These are phyloP conservation scores for Belonocnema kinseyi DNA, from an alignment of 1,140 invertebrate genomes.

Conservation along the genomic window DNA sequence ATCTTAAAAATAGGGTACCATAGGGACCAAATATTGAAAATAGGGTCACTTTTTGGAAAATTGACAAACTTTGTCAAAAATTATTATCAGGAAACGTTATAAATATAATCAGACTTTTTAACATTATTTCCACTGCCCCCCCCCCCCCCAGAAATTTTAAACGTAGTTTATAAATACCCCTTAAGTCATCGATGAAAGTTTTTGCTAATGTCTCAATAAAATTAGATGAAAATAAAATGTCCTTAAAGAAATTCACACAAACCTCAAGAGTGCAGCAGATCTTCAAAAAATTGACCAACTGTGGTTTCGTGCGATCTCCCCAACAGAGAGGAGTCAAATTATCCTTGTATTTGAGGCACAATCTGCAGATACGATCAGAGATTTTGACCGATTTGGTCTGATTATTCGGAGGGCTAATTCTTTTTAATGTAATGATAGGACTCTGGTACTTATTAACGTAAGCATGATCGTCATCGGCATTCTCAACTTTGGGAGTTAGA, in stretches of 20 bases:
- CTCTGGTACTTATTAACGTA: slow-evolving; percentile 22
- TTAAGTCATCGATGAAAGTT: too few relatives aligned
- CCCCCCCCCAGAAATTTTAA: too few relatives aligned
- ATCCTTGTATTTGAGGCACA: slow-evolving; percentile 7
- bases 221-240: too few relatives aligned
- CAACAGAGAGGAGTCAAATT: slow-evolving; percentile 1
- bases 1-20: too few relatives aligned
- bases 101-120: too few relatives aligned
- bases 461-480: not conserved
- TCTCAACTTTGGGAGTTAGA: not conserved
- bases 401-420: not conserved
- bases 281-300: not conserved
- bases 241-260: not conserved
- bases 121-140: too few relatives aligned
- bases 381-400: not conserved
- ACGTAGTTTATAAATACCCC: too few relatives aligned
- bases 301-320: not conserved
- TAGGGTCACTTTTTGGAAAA: too few relatives aligned
- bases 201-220: too few relatives aligned
- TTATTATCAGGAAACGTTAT: too few relatives aligned
- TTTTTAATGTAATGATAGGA: slow-evolving; percentile 23
- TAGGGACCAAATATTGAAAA: too few relatives aligned
- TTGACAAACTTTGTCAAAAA: too few relatives aligned
- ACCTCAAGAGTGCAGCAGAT: slow-evolving; percentile 4
- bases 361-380: slow-evolving; percentile 9